phyloP scores from a whole-genome alignment of 1,140 invertebrate genomes.

The Penaeus japonicus region DNA sequence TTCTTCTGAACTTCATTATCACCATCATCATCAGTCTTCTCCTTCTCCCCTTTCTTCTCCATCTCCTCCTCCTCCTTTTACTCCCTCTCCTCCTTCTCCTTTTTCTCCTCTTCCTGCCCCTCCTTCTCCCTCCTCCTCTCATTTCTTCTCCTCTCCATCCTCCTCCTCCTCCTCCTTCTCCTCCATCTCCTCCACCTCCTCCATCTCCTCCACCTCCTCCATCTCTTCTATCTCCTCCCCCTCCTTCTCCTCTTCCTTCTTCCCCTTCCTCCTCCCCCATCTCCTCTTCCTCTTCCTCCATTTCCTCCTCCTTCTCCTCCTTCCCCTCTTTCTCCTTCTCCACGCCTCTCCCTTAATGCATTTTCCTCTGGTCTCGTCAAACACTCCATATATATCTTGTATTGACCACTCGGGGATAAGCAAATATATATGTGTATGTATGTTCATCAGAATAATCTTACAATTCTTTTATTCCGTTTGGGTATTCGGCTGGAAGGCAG shows the following conservation, averaged over 20 bases:
- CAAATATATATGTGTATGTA: no score
- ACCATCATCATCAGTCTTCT: background rate
- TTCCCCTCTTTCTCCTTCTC: background rate
- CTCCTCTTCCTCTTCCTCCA: background rate
- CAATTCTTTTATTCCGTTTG: no score
- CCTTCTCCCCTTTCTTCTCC: background rate
- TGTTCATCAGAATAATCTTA: no score
- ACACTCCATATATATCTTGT: no score
- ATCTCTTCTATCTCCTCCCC: background rate
- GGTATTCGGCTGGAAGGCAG: background rate
- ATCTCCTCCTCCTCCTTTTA: no score
- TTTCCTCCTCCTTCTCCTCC: background rate
- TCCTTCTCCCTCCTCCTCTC: constrained; percentile 1
- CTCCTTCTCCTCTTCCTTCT: background rate
- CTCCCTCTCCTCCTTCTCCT: constrained; percentile 1
- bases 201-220: background rate
- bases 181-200: background rate
- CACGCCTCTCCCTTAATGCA: background rate
- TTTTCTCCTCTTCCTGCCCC: background rate
- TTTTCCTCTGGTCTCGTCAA: no score
- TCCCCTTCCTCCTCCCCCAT: background rate
- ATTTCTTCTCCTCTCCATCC: no score
- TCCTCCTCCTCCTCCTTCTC: no score
- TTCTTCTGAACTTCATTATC: no score
- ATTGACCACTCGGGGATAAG: no score